Conservation (phyloP, 2,888 invertebrate genomes). For the Strigamia maritima region DNA sequence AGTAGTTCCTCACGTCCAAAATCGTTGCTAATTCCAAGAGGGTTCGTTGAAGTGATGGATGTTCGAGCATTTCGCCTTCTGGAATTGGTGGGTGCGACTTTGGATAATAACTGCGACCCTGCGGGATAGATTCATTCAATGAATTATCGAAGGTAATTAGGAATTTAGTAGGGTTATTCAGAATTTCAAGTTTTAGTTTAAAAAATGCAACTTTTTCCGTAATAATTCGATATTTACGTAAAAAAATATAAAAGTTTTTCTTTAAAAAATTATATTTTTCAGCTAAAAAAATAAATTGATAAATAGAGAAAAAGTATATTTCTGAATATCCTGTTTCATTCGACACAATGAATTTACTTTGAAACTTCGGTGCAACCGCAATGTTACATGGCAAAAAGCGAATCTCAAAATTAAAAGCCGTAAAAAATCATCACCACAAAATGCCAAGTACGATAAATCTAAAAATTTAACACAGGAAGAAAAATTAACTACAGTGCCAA, state of each 20-base stretch:
- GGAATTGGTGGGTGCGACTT: slow-evolving; percentile 81
- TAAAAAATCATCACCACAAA: slow-evolving; percentile 92
- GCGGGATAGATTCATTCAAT: slow-evolving; percentile 47
- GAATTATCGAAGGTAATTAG: not conserved
- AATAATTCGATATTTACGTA: no score
- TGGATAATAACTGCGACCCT: slow-evolving; percentile 80
- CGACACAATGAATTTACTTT: slow-evolving; percentile 53
- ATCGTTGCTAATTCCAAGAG: slow-evolving; percentile 78
- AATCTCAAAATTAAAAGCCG: slow-evolving; percentile 81
- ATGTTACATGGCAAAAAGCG: slow-evolving; percentile 87
- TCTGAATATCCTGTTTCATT: no score
- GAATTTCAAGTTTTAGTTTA: no score
- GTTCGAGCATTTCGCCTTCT: slow-evolving; percentile 79
- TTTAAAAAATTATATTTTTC: no score
- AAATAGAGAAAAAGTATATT: no score
- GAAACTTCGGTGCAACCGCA: slow-evolving; percentile 79
- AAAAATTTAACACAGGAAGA: slow-evolving; percentile 40
- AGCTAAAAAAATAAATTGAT: no score
- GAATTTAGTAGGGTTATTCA: not conserved
- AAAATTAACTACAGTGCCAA: not conserved
- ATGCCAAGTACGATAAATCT: slow-evolving; percentile 64
- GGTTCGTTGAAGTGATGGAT: slow-evolving; percentile 72
- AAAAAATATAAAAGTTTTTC: no score
- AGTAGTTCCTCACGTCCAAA: slow-evolving; percentile 75
- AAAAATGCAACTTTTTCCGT: no score